These are phyloP conservation scores for Bryconaethiops microstoma DNA, from an alignment of 2,797 vertebrate species.

Conservation along the genomic window DNA sequence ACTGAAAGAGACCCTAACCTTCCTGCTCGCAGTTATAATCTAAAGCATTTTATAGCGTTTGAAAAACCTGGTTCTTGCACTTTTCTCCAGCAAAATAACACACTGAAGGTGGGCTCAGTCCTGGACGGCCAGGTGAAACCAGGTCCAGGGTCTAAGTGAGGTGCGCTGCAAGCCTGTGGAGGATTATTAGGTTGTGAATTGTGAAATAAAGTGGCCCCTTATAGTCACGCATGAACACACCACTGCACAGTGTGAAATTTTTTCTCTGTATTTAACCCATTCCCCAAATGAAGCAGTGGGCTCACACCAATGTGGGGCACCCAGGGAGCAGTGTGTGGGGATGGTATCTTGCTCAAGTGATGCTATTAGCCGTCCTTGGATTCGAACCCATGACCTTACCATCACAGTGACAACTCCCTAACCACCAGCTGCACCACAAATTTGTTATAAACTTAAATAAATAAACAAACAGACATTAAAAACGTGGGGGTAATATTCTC, in stretches of 20 bases:
- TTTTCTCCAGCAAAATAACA: not conserved
- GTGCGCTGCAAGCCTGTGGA: slow-evolving; percentile 12
- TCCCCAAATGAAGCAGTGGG: too few relatives aligned
- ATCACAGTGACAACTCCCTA: too few relatives aligned
- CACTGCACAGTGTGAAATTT: too few relatives aligned
- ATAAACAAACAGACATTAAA: not conserved
- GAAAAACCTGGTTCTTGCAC: not conserved
- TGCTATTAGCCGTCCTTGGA: too few relatives aligned
- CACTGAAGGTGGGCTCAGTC: not conserved
- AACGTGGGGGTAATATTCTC: not conserved
- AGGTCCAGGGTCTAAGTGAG: slow-evolving; percentile 11
- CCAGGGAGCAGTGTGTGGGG: too few relatives aligned
- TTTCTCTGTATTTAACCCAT: not conserved
- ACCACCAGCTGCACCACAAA: too few relatives aligned
- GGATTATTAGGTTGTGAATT: slow-evolving; percentile 12
- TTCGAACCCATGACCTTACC: too few relatives aligned
- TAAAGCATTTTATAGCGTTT: not conserved
- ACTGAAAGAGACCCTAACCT: not conserved
- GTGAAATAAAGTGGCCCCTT: too few relatives aligned
- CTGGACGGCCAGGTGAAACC: slow-evolving; percentile 13
- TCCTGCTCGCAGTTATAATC: not conserved
- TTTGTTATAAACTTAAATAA: too few relatives aligned
- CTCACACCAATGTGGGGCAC: too few relatives aligned
- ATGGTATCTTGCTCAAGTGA: too few relatives aligned
- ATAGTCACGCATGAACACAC: too few relatives aligned